phyloP scores from a whole-genome alignment of 2,888 invertebrate species.

The Agrotis ipsilon region DNA sequence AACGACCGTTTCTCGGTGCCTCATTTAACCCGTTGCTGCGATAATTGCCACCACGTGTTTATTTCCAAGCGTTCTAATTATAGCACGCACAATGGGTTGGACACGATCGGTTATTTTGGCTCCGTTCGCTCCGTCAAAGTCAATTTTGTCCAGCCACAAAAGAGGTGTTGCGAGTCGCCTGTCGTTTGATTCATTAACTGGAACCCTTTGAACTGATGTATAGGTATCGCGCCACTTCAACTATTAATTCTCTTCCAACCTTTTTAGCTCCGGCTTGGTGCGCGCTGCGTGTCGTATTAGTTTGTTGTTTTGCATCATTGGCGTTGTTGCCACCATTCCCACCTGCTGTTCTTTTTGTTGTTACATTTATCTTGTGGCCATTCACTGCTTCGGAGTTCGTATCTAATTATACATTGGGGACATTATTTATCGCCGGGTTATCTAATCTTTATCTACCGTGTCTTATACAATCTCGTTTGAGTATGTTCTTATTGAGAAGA shows the following conservation, averaged over 20 bases:
- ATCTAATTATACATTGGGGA: slow-evolving; percentile 53
- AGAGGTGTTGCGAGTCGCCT: slow-evolving; percentile 88
- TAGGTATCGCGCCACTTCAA: slow-evolving; percentile 78
- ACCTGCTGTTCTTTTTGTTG: slow-evolving; percentile 66
- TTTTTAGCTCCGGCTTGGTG: slow-evolving; percentile 72
- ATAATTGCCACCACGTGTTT: slow-evolving; percentile 91
- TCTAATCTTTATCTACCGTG: slow-evolving; percentile 34
- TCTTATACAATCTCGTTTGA: slow-evolving; percentile 20
- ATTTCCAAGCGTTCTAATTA: slow-evolving; percentile 89
- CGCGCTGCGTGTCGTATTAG: slow-evolving; percentile 62
- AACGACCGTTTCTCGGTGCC: slow-evolving; percentile 88
- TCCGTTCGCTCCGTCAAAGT: slow-evolving; percentile 87
- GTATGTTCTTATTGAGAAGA: slow-evolving; percentile 32
- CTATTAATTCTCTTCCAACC: slow-evolving; percentile 77
- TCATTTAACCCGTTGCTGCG: slow-evolving; percentile 90
- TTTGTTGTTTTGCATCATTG: slow-evolving; percentile 73
- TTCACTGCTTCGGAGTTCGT: slow-evolving; percentile 61
- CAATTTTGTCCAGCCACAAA: slow-evolving; percentile 87
- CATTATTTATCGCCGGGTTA: slow-evolving; percentile 52
- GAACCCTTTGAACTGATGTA: slow-evolving; percentile 88
- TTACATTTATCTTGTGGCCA: slow-evolving; percentile 70
- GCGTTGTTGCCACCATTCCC: slow-evolving; percentile 67
- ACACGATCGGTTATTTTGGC: slow-evolving; percentile 89
- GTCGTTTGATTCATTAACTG: slow-evolving; percentile 89
- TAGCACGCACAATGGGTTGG: slow-evolving; percentile 90